Evolutionary conservation across 2,797 vertebrate genomes (phyloP).

Genomic region (Corythornis leucogaster): DNA sequence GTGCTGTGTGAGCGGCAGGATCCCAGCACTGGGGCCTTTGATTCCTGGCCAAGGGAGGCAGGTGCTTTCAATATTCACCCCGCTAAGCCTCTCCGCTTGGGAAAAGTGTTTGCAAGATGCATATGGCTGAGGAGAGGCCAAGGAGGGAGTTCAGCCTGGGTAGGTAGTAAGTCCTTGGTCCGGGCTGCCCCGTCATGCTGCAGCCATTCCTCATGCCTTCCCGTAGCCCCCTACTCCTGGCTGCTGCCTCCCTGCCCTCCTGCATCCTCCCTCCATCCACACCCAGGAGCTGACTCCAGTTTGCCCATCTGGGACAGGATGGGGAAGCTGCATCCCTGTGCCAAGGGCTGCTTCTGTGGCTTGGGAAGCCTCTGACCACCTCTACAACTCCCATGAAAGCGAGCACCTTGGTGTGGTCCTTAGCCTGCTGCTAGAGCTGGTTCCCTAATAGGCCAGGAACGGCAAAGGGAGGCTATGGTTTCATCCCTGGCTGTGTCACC

Average conservation of each 20-base stretch:
- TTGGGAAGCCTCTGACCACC: rapidly evolving
- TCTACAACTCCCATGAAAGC: rapidly evolving
- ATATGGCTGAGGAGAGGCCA: neutral
- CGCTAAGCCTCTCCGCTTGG: neutral
- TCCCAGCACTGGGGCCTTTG: neutral
- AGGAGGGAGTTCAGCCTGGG: neutral
- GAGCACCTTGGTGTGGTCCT: neutral
- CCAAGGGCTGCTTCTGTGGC: neutral
- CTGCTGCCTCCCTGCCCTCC: neutral
- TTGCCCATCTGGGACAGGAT: rapidly evolving
- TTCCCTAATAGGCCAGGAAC: rapidly evolving
- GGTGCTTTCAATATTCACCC: neutral
- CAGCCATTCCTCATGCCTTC: rapidly evolving
- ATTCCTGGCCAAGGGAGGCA: neutral
- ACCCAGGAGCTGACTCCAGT: neutral
- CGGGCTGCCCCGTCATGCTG: rapidly evolving
- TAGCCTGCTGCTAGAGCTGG: neutral
- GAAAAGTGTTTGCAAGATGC: neutral
- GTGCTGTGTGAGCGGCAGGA: neutral
- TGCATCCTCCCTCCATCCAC: rapidly evolving
- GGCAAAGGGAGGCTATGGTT: neutral
- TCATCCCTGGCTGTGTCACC: neutral
- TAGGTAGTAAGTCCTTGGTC: neutral
- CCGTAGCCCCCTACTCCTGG: neutral
- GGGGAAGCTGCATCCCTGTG: neutral